phyloP scores from a whole-genome alignment of 2,113 vertebrate genomes.

The Erythrocercus mccallii region DNA sequence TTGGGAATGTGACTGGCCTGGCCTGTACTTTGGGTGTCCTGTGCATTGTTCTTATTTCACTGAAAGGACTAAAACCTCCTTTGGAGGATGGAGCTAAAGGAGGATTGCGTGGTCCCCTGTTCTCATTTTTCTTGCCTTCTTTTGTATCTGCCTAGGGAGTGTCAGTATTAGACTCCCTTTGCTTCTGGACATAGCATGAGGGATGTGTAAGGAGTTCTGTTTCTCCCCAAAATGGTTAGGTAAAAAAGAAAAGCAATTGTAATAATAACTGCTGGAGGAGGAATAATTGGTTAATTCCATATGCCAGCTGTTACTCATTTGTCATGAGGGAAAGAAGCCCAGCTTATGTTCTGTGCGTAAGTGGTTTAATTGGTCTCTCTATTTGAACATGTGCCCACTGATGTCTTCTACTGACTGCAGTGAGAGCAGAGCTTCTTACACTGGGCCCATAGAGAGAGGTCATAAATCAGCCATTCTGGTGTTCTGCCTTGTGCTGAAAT shows the following conservation, averaged over 20 bases:
- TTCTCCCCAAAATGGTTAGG: neutral
- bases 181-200: neutral
- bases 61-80: neutral
- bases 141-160: neutral
- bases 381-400: neutral
- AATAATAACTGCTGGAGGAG: neutral
- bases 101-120: too few relatives aligned
- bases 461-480: neutral
- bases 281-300: neutral
- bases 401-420: accelerated
- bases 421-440: neutral
- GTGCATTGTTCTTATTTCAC: neutral
- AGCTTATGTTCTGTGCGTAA: neutral
- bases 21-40: neutral
- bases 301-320: neutral
- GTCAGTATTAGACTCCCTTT: neutral
- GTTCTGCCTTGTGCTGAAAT: neutral
- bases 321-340: neutral
- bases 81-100: neutral
- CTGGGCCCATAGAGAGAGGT: accelerated
- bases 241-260: neutral
- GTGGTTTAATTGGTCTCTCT: neutral
- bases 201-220: neutral
- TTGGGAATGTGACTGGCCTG: neutral
- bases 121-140: neutral